Evolutionary conservation across 2,888 invertebrate genomes (phyloP).

Genomic region (Nomada ruficornis): DNA sequence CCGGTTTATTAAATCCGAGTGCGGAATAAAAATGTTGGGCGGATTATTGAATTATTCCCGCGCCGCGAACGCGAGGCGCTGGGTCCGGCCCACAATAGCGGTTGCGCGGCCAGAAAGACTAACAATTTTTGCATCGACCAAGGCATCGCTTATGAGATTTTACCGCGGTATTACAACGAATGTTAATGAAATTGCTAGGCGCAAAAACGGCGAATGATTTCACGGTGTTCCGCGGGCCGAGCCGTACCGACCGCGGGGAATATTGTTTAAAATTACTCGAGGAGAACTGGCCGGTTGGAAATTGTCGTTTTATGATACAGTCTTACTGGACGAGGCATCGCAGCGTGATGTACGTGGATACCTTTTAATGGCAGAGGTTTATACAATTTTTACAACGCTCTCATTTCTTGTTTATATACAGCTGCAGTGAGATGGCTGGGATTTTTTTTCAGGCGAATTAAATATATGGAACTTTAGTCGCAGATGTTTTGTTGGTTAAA

Average conservation of each 20-base stretch:
- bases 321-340: background rate
- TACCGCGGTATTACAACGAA: constrained; percentile 47
- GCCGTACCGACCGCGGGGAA: background rate
- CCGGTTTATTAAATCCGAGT: constrained; percentile 79
- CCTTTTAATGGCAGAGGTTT: too few relatives aligned
- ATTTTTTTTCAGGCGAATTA: too few relatives aligned
- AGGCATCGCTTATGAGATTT: constrained; percentile 60
- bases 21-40: constrained; percentile 78
- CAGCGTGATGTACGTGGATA: background rate
- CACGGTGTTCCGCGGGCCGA: background rate
- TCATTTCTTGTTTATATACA: background rate
- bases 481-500: too few relatives aligned
- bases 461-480: too few relatives aligned
- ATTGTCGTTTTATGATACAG: background rate
- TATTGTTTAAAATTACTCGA: constrained; percentile 23
- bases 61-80: constrained; percentile 23
- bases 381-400: background rate
- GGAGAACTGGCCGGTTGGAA: background rate
- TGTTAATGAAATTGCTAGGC: constrained; percentile 57
- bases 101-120: constrained; percentile 46
- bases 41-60: constrained; percentile 80
- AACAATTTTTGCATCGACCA: constrained; percentile 70
- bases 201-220: constrained; percentile 39
- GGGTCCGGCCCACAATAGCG: constrained; percentile 48
- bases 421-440: too few relatives aligned